Evolutionary conservation across 1,140 invertebrate species (phyloP), one percentile per base, ranked within the genome.

Genomic region (Dreissena polymorpha): DNA sequence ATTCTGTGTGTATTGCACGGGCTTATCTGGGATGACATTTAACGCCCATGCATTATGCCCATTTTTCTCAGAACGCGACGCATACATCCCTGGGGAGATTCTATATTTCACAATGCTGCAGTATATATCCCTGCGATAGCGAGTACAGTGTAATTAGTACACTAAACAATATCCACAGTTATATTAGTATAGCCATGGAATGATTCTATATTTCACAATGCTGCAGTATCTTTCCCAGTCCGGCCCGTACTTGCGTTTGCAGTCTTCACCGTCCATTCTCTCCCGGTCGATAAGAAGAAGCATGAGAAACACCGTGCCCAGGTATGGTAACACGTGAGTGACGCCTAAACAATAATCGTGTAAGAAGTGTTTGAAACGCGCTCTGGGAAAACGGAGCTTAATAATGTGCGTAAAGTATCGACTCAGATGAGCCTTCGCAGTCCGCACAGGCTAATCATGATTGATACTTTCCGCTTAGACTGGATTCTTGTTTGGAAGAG

Each of bases 211-310:
- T 73, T 95, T 95, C 25, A 97, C 97, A 84, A 94, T 94, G 21
- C 94, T 94, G 88, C 96, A 96, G 90, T 98, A 98, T 85, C 95
- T 94, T 55, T 96, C 95, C 97, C 97, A 98, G 0, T 96, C 95
- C 0, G 95, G 93, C 10, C 96, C 96, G 89, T 98, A 98, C 73
- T 96, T 95, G 65, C 94, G 90, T 87, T 94, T 94, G 88, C 96
- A 97, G 5, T 95, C 93, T 0, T 90, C 92, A 89, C 96, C 95
- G 79, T 96, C 95, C 63, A 96, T 94, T 73, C 94, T 91, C 8
- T 95, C 94, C 76, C 97, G 95, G 88, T 96, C 94, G 49, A 96
- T 81, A 0, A 98, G 90, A 7, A 95, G 87, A 0, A 95, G 64
- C 55, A 94, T 91, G 25, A 94, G 95, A 21, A 94, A 93, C 55